A percentile compares a stretch with the other conserved stretches of the same genome.
Conservation (phyloP, 2,113 vertebrate genomes). For the Synodontis membranacea region DNA sequence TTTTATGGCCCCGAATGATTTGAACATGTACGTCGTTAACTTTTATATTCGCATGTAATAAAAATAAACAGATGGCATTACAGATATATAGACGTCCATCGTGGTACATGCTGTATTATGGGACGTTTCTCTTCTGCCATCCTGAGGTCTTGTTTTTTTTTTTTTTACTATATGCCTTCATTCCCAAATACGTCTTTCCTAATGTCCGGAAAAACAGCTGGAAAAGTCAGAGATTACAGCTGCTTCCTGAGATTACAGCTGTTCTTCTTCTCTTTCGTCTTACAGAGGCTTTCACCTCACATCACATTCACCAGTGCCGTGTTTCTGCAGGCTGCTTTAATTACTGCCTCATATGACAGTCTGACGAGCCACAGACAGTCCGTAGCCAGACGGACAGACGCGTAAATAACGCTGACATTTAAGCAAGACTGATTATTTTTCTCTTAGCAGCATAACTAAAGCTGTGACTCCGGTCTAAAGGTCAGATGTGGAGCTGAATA, state of each 20-base stretch:
- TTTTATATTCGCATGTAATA: neutral
- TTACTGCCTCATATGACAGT: slow-evolving; percentile 25
- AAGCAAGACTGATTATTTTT: neutral
- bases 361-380: slow-evolving; percentile 27
- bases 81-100: neutral
- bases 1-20: neutral
- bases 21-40: no score
- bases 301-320: neutral
- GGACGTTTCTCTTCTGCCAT: no score
- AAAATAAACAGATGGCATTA: neutral
- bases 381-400: slow-evolving; percentile 6
- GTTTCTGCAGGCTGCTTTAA: slow-evolving; percentile 20
- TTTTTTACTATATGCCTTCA: neutral
- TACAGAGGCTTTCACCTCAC: slow-evolving; percentile 3
- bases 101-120: neutral
- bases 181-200: neutral
- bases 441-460: neutral
- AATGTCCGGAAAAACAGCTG: neutral
- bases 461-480: neutral
- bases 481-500: neutral
- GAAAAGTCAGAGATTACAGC: neutral
- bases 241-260: neutral
- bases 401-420: slow-evolving; percentile 30
- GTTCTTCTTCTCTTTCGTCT: neutral
- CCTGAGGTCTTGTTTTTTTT: no score